Evolutionary conservation across 2,113 vertebrate genomes (phyloP).

Genomic region (Pholis gunnellus): DNA sequence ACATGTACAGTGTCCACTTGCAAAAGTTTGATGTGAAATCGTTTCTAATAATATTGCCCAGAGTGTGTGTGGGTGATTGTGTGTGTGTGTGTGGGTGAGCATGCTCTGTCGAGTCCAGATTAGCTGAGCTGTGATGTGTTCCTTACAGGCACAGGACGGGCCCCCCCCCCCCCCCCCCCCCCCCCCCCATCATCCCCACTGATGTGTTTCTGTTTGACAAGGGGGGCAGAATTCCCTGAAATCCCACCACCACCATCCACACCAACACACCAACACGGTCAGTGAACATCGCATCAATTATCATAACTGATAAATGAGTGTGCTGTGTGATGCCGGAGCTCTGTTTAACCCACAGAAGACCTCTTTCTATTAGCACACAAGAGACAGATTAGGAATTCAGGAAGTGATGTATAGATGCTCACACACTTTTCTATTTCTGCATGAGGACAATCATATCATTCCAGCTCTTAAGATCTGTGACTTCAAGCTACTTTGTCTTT

Average conservation of each 20-base stretch:
- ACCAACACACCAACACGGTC: not conserved
- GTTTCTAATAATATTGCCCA: not conserved
- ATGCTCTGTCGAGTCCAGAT: slow-evolving; percentile 21
- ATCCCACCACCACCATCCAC: slow-evolving; percentile 12
- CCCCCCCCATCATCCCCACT: slow-evolving; percentile 15
- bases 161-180: slow-evolving; percentile 4
- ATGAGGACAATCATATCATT: slow-evolving; percentile 12
- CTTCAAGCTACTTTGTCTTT: slow-evolving; percentile 12
- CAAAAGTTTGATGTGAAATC: not conserved
- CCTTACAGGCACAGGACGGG: slow-evolving; percentile 39
- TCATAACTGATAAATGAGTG: slow-evolving; percentile 42
- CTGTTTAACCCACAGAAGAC: slow-evolving; percentile 42
- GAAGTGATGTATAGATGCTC: not conserved
- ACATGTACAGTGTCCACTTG: not conserved
- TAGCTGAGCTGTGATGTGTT: slow-evolving; percentile 33
- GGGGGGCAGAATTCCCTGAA: slow-evolving; percentile 36
- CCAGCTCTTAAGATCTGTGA: slow-evolving; percentile 15
- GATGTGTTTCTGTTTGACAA: slow-evolving; percentile 48
- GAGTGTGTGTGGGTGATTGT: not conserved
- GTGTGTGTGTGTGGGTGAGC: not conserved
- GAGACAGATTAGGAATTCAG: slow-evolving; percentile 17
- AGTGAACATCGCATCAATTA: slow-evolving; percentile 32
- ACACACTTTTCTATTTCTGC: slow-evolving; percentile 22
- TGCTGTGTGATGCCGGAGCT: slow-evolving; percentile 15
- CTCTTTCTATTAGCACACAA: slow-evolving; percentile 16